Evolutionary conservation across 2,113 vertebrate species (phyloP), one percentile per base, ranked within the genome.

Genomic region (Athene cunicularia): DNA sequence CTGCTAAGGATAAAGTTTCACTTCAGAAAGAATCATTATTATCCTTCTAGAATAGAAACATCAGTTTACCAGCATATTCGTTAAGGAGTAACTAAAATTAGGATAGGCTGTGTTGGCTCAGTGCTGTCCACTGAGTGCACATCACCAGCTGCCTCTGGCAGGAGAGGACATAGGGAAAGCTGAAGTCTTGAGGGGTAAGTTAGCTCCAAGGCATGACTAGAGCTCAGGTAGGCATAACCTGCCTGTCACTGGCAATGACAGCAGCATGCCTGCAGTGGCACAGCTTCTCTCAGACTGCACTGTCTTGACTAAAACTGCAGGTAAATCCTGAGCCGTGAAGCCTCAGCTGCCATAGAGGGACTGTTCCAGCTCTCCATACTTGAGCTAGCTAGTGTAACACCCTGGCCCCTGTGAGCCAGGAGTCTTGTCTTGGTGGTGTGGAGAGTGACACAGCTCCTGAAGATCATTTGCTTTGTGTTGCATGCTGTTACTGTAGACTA

Each of bases 11-110:
- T 96, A 83, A 94, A 91, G 68, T 96, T 97, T 95, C 91, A 82
- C 23, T 91, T 80, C 89, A 96, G 89, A 94, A 88, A 94, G 58
- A 91, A 70, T 52, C 71, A 32, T 63, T 74, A 83, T 90, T 83
- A 76, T 30, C 33, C 59, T 73, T 90, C 91, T 68, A 90, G 87
- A 83, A 93, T 4, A 86, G 59, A 93, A 95, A 86, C 33, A 66
- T 77, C 76, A 49, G 59, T 72, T 95, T 88, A 82, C 80, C 30
- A 59, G 53, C 43, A 18, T 66, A 66, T 85, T 93, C 0, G 0
- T 41, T 83, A 62, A 83, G 20, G 14, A 86, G 18, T 21, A 70
- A 80, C 21, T 33, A 84, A 79, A 84, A 81, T 33, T 7, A 52
- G 60, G 49, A 59, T 63, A 80, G 62, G 35, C 32, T 73, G 45